Base-by-base conservation (phyloP, 1,140 invertebrate genomes). In the Neoseiulus cucumeris region DNA sequence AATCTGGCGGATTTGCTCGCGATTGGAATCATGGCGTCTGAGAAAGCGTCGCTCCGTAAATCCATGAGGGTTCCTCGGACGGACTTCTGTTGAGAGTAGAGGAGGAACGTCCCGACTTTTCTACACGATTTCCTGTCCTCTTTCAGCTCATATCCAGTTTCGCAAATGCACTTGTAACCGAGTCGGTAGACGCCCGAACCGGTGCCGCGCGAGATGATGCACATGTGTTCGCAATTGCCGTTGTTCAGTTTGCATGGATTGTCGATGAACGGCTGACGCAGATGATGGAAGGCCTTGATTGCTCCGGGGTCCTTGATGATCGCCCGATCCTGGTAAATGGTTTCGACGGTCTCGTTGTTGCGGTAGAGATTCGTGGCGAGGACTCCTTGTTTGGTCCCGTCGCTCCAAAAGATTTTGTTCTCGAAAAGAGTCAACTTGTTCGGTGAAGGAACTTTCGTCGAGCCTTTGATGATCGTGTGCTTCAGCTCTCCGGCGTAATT, bases 21-120 rank as follows among this genome's bases (percentile, higher is more conserved):
- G 1, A 82, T 77, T 7, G 80, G 81, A 14, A 78, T 73, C 18
- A 98, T 96, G 1, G 93, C 93, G 74, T 98, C 93, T 68, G 85
- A 90, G 71, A 96, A 91, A 0, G 87, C 87, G 74, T 89, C 85
- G 44, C 87, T 84, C 0, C 92, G 84, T 0, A 91, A 89, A 70
- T 94, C 82, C 22, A 95, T 74, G 0, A 95, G 87, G 74, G 93
- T 87, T 22, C 92, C 94, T 73, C 95, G 91, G 66, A 98, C 93
- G 71, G 95, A 93, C 68, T 93, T 84, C 72, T 96, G 92, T 71
- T 96, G 91, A 0, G 91, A 95, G 75, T 96, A 98, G 81, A 98
- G 86, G 0, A 98, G 79, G 73, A 98, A 98, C 70, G 96, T 89
- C 41, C 84, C 80, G 0, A 96, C 85, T 20, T 85, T 75, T 70